Evolutionary conservation across 2,113 vertebrate species (phyloP), one percentile per base, ranked within the genome.

Genomic region (Axis porcinus): DNA sequence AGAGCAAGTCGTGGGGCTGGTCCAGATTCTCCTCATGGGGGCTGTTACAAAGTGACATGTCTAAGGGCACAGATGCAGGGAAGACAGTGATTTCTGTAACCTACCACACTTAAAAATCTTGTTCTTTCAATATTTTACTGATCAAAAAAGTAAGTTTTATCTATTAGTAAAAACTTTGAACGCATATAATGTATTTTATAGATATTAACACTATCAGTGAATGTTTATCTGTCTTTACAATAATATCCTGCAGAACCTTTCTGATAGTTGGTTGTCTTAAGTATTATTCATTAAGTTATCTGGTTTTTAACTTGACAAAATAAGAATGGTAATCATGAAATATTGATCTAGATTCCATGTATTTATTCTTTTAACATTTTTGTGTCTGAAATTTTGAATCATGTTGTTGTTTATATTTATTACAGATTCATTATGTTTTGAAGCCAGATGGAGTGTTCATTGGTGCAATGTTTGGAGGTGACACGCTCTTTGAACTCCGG

Each of bases 401-500:
- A 6, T 86, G 93, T 85, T 97, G 7, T 40, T 98, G 36, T 95
- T 97, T 97, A 6, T 87, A 54, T 97, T 97, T 98, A 21, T 78
- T 98, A 64, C 97, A 99, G 99, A 99, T 99, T 97, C 99, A 99
- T 57, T 99, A 98, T 8, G 99, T 99, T 54, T 99, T 99, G 96
- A 99, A 99, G 98, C 99, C 99, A 0, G 99, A 99, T 70, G 99
- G 99, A 0, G 99, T 99, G 2, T 99, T 99, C 97, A 99, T 99
- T 57, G 99, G 99, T 2, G 99, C 99, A 0, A 99, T 99, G 99
- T 98, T 99, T n/a, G 99, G 99, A 4, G 99, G 99, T 0, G 99
- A 99, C 89, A 99, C 99, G 0, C 99, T 99, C 7, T 99, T 99
- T 57, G 99, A 99, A 98, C 99, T 99, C 94, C 99, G 99, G n/a